Base-by-base conservation (phyloP, 2,888 invertebrate species). In the Ophion obscuratus region DNA sequence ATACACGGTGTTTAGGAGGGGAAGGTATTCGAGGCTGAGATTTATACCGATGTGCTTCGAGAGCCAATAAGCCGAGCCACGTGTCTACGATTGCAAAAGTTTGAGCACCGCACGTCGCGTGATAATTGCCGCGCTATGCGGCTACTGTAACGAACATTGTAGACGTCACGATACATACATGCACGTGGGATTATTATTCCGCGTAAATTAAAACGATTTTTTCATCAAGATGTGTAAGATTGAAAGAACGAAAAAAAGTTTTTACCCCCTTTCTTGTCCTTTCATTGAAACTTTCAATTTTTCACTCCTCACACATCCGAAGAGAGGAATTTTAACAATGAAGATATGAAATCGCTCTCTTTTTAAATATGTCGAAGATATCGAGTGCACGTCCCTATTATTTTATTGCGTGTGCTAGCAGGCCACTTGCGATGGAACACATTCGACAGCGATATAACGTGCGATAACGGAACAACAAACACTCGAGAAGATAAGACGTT, bases 381-480 rank as follows among this genome's bases (percentile, higher is more conserved):
- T 76, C 71, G 57, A 27, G 20, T 61, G 17, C 27, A 53, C 53
- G 53, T 17, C 53, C 76, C 73, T 73, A 86, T 86, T 86, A 67
- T 86, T 86, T 68, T 73, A 83, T 83, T 86, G 44, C 66, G 53
- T 7, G 40, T 9, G 40, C 40, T 40, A 53, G 53, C 14, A 17
- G 53, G 14, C 17, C 53, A 14, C 27, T 36, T 36, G 31, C 66
- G 20, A 79, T 62, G n/a, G 61, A 68, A 80, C 71, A 77, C 85
- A 74, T 86, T 86, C 86, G 86, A 86, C 86, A 86, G 86, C 86
- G 80, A 83, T 83, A 84, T 83, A 86, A 86, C 70, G 81, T 44
- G 62, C 64, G 87, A 87, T 87, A 87, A 87, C 80, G 77, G 31
- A 24, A 82, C 79, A 74, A 87, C 84, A 87, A 87, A 87, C 86